Evolutionary conservation across 2,888 invertebrate genomes (phyloP).

Genomic region (Gastracanthus pulcherrimus): DNA sequence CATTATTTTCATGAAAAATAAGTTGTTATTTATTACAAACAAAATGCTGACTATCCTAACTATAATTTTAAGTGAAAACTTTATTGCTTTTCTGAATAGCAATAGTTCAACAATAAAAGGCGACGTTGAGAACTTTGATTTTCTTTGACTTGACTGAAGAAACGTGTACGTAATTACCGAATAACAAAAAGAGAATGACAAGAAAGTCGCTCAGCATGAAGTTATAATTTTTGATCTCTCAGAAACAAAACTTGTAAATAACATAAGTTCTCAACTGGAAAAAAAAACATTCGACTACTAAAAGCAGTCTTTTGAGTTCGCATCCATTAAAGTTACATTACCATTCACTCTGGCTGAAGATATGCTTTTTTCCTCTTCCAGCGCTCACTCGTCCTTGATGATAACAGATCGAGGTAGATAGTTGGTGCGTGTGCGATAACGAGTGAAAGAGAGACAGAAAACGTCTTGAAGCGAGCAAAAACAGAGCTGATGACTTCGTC

Average conservation of each 20-base stretch:
- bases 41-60: neutral
- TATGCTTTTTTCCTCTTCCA: slow-evolving; percentile 26
- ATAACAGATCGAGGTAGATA: neutral
- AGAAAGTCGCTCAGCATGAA: too few relatives aligned
- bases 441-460: neutral
- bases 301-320: neutral
- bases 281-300: neutral
- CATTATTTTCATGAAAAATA: slow-evolving; percentile 1
- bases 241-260: neutral
- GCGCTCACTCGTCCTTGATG: neutral
- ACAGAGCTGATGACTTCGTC: too few relatives aligned
- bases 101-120: neutral
- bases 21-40: neutral
- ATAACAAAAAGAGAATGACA: neutral
- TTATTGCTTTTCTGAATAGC: neutral
- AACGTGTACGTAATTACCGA: neutral
- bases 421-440: neutral
- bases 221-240: neutral
- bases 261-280: neutral
- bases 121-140: slow-evolving; percentile 2
- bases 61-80: too few relatives aligned
- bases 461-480: too few relatives aligned
- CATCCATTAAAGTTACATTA: neutral
- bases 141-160: neutral
- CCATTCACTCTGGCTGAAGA: neutral